Evolutionary conservation across 1,140 invertebrate genomes (phyloP).

Genomic region (Agrilus planipennis): DNA sequence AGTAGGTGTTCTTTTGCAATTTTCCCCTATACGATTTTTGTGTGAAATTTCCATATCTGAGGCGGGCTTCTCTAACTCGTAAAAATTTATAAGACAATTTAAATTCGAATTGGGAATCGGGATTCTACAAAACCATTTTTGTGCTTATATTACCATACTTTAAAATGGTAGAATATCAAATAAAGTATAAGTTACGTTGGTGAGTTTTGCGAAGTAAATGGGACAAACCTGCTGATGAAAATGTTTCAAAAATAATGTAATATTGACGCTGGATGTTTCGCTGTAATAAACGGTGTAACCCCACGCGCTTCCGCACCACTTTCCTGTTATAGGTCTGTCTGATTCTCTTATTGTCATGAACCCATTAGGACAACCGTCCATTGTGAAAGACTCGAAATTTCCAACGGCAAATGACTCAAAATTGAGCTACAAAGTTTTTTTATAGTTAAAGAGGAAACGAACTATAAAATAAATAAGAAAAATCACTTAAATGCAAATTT

Average conservation of each 20-base stretch:
- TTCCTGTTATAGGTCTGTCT: constrained; percentile 56
- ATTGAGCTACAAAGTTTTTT: constrained; percentile 52
- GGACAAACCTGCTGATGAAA: constrained; percentile 67
- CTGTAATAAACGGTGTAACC: constrained; percentile 77
- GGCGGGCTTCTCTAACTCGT: constrained; percentile 55
- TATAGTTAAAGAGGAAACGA: constrained; percentile 11
- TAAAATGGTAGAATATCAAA: too few relatives aligned
- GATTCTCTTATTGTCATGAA: constrained; percentile 66
- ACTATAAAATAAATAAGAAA: not conserved
- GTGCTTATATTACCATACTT: too few relatives aligned
- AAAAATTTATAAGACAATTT: constrained; percentile 73
- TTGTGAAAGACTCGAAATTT: constrained; percentile 58
- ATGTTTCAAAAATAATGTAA: constrained; percentile 56
- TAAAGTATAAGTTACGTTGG: too few relatives aligned
- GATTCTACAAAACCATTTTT: constrained; percentile 40
- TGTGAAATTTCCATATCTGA: constrained; percentile 63
- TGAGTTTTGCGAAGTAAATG: too few relatives aligned
- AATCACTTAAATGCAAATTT: constrained; percentile 1
- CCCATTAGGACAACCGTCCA: constrained; percentile 68
- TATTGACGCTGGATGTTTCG: constrained; percentile 63
- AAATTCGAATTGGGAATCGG: constrained; percentile 71
- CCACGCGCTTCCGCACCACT: constrained; percentile 76
- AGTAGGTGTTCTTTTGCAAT: constrained; percentile 53
- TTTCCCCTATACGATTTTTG: constrained; percentile 36
- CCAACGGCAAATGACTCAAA: constrained; percentile 67